Percentiles rank a stretch among this genome's conserved stretches.
These are phyloP conservation scores for Aricia artaxerxes DNA, from an alignment of 2,888 invertebrate genomes.

Conservation along the genomic window DNA sequence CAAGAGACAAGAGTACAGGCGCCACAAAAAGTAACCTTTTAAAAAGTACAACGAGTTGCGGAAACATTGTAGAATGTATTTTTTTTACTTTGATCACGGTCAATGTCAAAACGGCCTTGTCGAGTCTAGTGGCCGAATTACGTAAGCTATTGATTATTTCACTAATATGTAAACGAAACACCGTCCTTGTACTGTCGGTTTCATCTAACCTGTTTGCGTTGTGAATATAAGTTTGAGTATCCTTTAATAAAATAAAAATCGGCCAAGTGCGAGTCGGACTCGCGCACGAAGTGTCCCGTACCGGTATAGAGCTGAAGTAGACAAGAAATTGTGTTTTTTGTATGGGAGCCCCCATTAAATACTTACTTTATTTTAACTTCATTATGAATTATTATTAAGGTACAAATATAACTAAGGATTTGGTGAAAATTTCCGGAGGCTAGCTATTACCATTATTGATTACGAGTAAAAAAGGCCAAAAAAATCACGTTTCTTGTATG, in stretches of 20 bases:
- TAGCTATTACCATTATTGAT: too few species aligned
- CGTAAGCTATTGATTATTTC: slow-evolving; percentile 65
- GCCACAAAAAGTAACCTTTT: slow-evolving; percentile 31
- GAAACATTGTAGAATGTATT: slow-evolving; percentile 69
- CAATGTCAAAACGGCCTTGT: slow-evolving; percentile 78
- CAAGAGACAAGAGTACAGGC: background rate
- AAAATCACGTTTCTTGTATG: too few species aligned
- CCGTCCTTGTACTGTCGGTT: slow-evolving; percentile 32
- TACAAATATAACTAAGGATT: too few species aligned
- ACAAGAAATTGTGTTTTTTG: too few species aligned
- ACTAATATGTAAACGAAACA: slow-evolving; percentile 56
- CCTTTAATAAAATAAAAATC: background rate
- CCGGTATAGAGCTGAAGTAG: too few species aligned
- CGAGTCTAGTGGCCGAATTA: slow-evolving; percentile 65
- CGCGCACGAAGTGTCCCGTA: too few species aligned
- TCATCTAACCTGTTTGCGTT: slow-evolving; percentile 24
- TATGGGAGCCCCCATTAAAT: too few species aligned
- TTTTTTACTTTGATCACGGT: slow-evolving; percentile 70
- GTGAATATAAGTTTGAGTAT: background rate
- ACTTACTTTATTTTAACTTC: too few species aligned
- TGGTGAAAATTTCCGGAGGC: too few species aligned
- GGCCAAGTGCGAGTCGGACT: too few species aligned
- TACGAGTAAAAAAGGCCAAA: too few species aligned
- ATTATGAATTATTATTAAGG: too few species aligned
- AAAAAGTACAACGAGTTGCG: slow-evolving; percentile 62